A percentile compares a stretch with the other conserved stretches of the same genome.
Evolutionary conservation across 2,888 invertebrate genomes (phyloP).

Genomic region (Lasioglossum leucozonium): DNA sequence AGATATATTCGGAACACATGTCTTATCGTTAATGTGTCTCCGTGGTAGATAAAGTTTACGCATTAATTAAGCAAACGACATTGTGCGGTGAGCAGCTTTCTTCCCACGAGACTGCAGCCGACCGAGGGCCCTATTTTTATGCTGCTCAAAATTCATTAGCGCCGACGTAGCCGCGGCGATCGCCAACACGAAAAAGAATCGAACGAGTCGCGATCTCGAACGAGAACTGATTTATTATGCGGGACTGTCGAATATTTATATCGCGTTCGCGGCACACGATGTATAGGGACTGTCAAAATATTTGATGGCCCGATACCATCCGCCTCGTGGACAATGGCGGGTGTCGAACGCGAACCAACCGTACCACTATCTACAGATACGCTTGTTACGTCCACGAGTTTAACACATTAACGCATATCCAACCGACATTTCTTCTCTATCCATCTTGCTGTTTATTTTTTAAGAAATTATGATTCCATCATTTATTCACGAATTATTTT

Average conservation of each 20-base stretch:
- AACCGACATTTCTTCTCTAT: neutral
- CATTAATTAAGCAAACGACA: constrained; percentile 78
- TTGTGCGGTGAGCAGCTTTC: constrained; percentile 44
- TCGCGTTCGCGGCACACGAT: constrained; percentile 29
- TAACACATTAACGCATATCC: neutral
- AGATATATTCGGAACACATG: constrained; percentile 73
- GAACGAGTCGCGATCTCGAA: constrained; percentile 31
- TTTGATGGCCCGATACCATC: constrained; percentile 19
- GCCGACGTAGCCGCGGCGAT: constrained; percentile 32
- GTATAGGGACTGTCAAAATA: constrained; percentile 22
- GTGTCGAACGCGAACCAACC: neutral
- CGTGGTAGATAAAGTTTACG: constrained; percentile 75
- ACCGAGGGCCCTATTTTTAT: constrained; percentile 51
- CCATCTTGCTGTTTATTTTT: neutral
- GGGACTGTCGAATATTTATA: constrained; percentile 59
- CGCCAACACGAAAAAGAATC: constrained; percentile 27
- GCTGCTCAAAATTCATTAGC: constrained; percentile 64
- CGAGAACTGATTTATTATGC: constrained; percentile 69
- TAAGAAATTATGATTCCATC: no score
- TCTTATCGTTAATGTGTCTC: constrained; percentile 74
- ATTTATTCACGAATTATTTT: neutral
- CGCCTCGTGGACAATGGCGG: constrained; percentile 11
- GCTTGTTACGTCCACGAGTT: neutral
- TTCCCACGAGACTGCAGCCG: constrained; percentile 16
- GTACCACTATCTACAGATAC: neutral